Percentiles rank a stretch among this genome's conserved stretches.
Conservation (phyloP, 2,113 vertebrate genomes). For the Xyrauchen texanus region DNA sequence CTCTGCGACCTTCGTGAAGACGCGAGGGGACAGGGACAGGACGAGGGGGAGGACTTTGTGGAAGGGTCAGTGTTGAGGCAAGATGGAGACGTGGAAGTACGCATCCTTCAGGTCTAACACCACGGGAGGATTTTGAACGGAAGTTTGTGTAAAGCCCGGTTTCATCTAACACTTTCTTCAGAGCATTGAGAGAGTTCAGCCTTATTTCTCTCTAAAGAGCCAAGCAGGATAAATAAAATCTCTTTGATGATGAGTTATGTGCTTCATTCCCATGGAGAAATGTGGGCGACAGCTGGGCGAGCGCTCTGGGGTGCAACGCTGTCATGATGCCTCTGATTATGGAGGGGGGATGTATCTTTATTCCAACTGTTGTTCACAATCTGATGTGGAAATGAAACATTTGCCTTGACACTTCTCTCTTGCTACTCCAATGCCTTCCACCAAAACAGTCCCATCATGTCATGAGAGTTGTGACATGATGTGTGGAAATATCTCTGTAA, state of each 20-base stretch:
- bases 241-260: conserved; percentile 2
- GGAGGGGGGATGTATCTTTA: not conserved
- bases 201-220: not conserved
- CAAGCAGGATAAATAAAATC: not conserved
- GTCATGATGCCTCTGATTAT: conserved; percentile 11
- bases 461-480: not conserved
- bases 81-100: too few relatives aligned
- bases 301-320: not conserved
- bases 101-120: too few relatives aligned
- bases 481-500: not conserved
- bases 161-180: not conserved
- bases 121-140: too few relatives aligned
- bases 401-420: conserved; percentile 73
- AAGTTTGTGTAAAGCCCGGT: too few relatives aligned
- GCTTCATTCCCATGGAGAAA: too few relatives aligned
- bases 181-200: not conserved
- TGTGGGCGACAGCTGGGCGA: conserved; percentile 12
- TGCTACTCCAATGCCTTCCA: conserved; percentile 71
- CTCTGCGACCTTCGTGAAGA: too few relatives aligned
- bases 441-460: conserved; percentile 54
- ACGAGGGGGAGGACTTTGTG: too few relatives aligned
- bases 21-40: too few relatives aligned
- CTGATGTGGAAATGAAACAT: conserved; percentile 75
- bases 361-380: conserved; percentile 67
- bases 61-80: too few relatives aligned